Percentiles rank a stretch among this genome's conserved stretches.
Conservation (phyloP, 2,797 vertebrate genomes). For the Centropyge bicolor region DNA sequence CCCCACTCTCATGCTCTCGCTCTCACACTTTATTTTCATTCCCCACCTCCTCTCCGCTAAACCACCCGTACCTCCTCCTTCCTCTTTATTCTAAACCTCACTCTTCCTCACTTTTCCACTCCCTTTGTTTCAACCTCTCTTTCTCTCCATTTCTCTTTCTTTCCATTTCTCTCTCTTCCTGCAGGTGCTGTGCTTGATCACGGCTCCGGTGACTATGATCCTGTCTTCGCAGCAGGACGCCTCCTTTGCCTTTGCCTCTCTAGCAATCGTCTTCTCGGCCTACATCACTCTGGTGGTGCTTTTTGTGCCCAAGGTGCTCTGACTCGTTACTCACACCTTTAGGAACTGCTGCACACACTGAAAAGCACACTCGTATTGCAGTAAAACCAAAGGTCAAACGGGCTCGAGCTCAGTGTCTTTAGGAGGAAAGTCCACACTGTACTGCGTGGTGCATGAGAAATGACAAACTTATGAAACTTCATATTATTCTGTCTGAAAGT, state of each 20-base stretch:
- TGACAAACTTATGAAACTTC: background rate
- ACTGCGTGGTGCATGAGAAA: background rate
- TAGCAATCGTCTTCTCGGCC: constrained; percentile 95
- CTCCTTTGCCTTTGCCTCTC: constrained; percentile 93
- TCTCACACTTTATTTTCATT: constrained; percentile 8
- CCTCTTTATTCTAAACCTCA: constrained; percentile 11
- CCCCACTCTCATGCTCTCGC: constrained; percentile 26
- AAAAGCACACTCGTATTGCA: background rate
- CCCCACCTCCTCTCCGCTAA: constrained; percentile 15
- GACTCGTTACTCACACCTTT: constrained; percentile 35
- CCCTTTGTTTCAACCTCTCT: background rate
- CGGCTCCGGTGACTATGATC: constrained; percentile 96
- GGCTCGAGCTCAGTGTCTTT: background rate
- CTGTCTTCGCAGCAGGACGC: constrained; percentile 97
- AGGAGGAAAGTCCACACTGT: background rate
- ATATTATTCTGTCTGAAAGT: background rate
- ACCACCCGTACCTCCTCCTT: background rate
- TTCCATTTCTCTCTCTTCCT: constrained; percentile 33
- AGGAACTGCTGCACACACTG: background rate
- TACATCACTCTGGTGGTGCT: constrained; percentile 97
- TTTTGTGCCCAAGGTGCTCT: constrained; percentile 93
- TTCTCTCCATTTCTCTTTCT: constrained; percentile 11
- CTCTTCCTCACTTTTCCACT: background rate
- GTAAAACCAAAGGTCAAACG: constrained; percentile 41
- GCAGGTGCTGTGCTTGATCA: constrained; percentile 96